These are phyloP conservation scores for Osmerus eperlanus DNA, from an alignment of 2,113 vertebrate species.

Conservation along the genomic window DNA sequence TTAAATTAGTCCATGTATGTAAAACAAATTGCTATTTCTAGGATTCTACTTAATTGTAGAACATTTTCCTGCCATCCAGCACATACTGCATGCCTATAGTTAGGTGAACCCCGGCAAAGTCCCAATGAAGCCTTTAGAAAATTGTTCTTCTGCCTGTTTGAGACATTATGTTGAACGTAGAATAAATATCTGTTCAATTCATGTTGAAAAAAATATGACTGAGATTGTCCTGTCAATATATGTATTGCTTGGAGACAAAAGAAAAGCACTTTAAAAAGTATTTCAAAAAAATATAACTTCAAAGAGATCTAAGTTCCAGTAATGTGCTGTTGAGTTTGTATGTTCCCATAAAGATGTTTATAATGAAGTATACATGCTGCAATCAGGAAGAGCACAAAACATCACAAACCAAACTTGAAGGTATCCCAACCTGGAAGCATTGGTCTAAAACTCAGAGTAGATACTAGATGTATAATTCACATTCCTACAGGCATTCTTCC, in stretches of 20 bases:
- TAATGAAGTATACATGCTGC: not conserved
- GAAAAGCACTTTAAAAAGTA: not conserved
- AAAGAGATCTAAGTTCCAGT: constrained; percentile 11
- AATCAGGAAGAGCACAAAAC: not conserved
- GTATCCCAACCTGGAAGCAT: constrained; percentile 22
- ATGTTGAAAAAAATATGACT: not conserved
- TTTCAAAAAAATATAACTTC: constrained; percentile 7
- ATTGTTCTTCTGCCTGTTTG: no score
- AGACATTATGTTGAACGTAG: no score
- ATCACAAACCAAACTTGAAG: not conserved
- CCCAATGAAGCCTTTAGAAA: no score
- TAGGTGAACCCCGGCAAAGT: no score
- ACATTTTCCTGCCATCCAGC: no score
- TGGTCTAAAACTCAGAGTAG: not conserved
- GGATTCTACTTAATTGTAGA: no score
- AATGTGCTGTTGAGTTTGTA: constrained; percentile 6
- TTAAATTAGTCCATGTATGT: no score
- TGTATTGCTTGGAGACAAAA: constrained; percentile 3
- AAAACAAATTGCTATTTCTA: no score
- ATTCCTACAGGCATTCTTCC: no score
- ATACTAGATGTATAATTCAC: not conserved
- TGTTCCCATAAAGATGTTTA: not conserved
- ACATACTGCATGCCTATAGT: no score
- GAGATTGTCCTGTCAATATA: not conserved
- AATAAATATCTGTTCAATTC: not conserved